A percentile compares a stretch with the other conserved stretches of the same genome.
These are phyloP conservation scores for Aromia moschata DNA, from an alignment of 2,888 invertebrate genomes.

Conservation along the genomic window DNA sequence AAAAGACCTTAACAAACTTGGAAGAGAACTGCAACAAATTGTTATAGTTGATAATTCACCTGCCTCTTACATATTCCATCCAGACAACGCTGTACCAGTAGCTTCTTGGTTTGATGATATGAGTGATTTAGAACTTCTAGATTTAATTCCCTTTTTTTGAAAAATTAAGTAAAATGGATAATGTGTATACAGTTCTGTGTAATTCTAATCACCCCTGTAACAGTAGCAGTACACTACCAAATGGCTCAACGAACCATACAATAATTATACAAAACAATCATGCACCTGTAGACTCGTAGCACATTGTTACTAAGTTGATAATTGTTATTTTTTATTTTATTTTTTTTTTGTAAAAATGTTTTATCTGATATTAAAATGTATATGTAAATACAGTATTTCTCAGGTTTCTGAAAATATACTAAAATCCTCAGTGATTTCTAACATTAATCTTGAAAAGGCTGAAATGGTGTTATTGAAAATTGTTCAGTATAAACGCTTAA, in stretches of 20 bases:
- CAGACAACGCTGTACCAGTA: conserved; percentile 99
- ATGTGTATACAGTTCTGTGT: conserved; percentile 94
- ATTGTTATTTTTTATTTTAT: too few species aligned
- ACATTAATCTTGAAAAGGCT: too few species aligned
- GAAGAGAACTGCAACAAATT: conserved; percentile 94
- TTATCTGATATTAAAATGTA: too few species aligned
- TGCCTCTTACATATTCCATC: conserved; percentile 99
- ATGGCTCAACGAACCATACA: conserved; percentile 45
- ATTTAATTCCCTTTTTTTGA: conserved; percentile 99
- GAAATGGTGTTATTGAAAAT: too few species aligned
- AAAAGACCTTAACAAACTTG: conserved; percentile 98
- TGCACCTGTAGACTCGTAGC: conserved; percentile 57
- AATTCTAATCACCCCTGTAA: conserved; percentile 90
- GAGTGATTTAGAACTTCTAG: conserved; percentile 95
- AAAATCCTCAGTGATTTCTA: too few species aligned
- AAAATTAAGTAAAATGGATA: conserved; percentile 94
- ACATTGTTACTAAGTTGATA: conserved; percentile 1
- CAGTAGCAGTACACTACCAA: conserved; percentile 55
- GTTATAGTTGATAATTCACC: conserved; percentile 99
- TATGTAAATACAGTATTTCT: too few species aligned
- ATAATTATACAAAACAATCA: conserved; percentile 46
- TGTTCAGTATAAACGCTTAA: too few species aligned
- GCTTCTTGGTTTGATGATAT: conserved; percentile 99
- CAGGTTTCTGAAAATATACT: too few species aligned
- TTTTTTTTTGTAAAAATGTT: neutral